Evolutionary conservation across 1,140 invertebrate genomes (phyloP).

Genomic region (Coenobita brevimanus): DNA sequence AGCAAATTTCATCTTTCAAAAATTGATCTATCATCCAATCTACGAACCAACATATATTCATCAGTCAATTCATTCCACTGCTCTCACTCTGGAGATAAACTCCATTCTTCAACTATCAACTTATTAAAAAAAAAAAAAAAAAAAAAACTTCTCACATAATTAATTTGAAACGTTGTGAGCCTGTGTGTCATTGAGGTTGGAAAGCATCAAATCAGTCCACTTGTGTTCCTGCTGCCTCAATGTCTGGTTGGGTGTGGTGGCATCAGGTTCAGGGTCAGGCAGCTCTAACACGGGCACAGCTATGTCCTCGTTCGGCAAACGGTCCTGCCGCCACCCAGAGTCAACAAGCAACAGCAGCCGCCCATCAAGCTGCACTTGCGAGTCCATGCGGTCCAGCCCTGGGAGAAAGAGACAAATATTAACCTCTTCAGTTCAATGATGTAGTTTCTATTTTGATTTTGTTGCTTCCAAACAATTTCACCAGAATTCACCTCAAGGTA

Average conservation of each 20-base stretch:
- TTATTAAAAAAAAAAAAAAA: too few species aligned
- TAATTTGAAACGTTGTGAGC: slow-evolving; percentile 35
- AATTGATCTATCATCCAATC: too few species aligned
- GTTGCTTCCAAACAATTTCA: too few species aligned
- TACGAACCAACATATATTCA: too few species aligned
- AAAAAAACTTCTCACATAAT: not conserved
- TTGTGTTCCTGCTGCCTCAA: slow-evolving; percentile 92
- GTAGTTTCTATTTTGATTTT: too few species aligned
- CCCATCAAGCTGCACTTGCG: slow-evolving; percentile 79
- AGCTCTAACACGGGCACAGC: slow-evolving; percentile 89
- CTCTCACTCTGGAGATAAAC: too few species aligned
- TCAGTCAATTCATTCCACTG: too few species aligned
- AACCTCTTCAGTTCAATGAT: too few species aligned
- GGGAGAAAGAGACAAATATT: not conserved
- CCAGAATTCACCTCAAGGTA: too few species aligned
- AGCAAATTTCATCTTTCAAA: too few species aligned
- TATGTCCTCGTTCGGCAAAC: slow-evolving; percentile 92
- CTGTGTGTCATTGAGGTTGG: slow-evolving; percentile 48
- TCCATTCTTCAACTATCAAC: too few species aligned
- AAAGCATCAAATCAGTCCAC: slow-evolving; percentile 87
- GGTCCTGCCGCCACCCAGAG: slow-evolving; percentile 89
- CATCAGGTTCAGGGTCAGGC: slow-evolving; percentile 94
- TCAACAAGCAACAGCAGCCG: slow-evolving; percentile 91
- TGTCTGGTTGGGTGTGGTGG: slow-evolving; percentile 91
- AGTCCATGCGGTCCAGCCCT: slow-evolving; percentile 59